phyloP scores from a whole-genome alignment of 1,140 invertebrate species.

The Drosophila lowei region DNA sequence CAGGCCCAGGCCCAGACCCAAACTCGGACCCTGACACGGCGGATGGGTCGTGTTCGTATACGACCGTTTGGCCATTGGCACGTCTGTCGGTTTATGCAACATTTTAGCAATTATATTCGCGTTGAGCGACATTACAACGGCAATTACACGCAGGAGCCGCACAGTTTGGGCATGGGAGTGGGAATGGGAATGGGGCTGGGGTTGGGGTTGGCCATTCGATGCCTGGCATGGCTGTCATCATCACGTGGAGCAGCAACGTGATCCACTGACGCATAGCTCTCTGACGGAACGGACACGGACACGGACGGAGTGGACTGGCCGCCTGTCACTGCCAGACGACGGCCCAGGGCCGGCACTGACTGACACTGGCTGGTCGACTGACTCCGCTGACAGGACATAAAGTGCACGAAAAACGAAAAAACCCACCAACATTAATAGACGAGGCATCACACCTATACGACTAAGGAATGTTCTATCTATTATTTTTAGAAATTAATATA shows the following conservation, averaged over 20 bases:
- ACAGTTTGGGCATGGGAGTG: conserved; percentile 11
- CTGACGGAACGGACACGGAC: conserved; percentile 51
- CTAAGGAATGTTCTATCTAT: conserved; percentile 1
- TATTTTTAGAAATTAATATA: no score
- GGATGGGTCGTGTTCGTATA: neutral
- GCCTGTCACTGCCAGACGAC: conserved; percentile 56
- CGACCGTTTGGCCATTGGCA: conserved; percentile 59
- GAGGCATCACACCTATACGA: neutral
- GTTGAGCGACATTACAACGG: conserved; percentile 79
- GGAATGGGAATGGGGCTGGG: neutral
- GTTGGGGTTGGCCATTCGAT: neutral
- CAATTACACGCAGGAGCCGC: conserved; percentile 77
- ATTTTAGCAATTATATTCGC: conserved; percentile 82
- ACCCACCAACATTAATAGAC: neutral
- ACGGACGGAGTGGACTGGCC: conserved; percentile 25
- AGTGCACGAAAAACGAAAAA: conserved; percentile 22
- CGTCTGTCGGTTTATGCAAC: conserved; percentile 73
- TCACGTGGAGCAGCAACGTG: conserved; percentile 76
- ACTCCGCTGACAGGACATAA: conserved; percentile 40
- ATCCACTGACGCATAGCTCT: conserved; percentile 60
- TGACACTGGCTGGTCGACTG: conserved; percentile 22
- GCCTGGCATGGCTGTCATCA: conserved; percentile 56
- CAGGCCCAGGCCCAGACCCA: neutral
- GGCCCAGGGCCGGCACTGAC: neutral
- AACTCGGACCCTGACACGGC: conserved; percentile 2